A percentile compares a stretch with the other conserved stretches of the same genome.
These are phyloP conservation scores for Tortricodes alternella DNA, from an alignment of 2,888 invertebrate genomes.

Conservation along the genomic window DNA sequence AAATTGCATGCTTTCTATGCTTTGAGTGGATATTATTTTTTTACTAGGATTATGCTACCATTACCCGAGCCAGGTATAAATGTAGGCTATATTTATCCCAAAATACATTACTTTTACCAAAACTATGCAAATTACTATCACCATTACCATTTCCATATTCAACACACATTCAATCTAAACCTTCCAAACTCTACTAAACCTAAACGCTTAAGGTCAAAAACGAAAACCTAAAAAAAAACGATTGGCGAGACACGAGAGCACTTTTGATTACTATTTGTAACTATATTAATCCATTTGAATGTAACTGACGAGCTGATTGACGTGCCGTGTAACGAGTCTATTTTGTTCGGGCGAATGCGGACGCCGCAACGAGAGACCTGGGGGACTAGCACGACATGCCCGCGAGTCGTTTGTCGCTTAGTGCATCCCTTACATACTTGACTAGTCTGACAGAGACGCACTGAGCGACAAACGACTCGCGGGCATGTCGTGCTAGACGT, in stretches of 20 bases:
- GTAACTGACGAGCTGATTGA: constrained; percentile 63
- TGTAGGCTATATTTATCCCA: too few species aligned
- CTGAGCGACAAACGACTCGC: too few species aligned
- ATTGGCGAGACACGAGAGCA: constrained; percentile 64
- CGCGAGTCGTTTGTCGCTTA: constrained; percentile 6
- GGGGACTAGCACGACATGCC: not conserved
- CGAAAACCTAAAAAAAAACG: constrained; percentile 58
- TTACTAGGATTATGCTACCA: too few species aligned
- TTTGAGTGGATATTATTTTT: too few species aligned
- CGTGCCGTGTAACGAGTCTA: constrained; percentile 71
- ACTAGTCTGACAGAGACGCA: not conserved
- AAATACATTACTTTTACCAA: too few species aligned
- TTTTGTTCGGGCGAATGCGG: constrained; percentile 60
- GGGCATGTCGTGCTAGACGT: too few species aligned
- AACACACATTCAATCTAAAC: not conserved
- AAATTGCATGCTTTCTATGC: too few species aligned
- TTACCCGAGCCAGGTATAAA: too few species aligned
- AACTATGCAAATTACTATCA: too few species aligned
- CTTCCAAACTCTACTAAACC: constrained; percentile 43
- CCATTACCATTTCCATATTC: too few species aligned
- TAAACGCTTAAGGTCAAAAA: constrained; percentile 55
- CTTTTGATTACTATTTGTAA: constrained; percentile 79
- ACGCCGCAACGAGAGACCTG: constrained; percentile 45
- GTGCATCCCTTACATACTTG: not conserved
- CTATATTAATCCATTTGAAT: constrained; percentile 75